Percentiles rank a stretch among this genome's conserved stretches.
Evolutionary conservation across 2,113 vertebrate species (phyloP).

Genomic region (Psilopsiagon aurifrons): DNA sequence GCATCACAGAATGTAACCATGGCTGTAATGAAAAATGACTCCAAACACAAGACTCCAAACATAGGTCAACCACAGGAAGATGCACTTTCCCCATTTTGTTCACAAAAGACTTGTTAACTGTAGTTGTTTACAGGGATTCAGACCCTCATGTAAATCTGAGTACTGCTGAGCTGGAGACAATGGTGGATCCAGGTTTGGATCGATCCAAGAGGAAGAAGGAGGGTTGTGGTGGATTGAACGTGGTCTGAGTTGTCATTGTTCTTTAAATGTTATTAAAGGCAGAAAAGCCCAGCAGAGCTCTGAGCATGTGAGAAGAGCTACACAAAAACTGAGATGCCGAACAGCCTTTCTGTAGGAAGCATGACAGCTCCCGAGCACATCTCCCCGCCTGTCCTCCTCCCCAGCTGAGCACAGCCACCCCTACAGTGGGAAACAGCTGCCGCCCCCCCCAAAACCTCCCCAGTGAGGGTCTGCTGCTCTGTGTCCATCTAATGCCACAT

Average conservation of each 20-base stretch:
- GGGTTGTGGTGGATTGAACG: not conserved
- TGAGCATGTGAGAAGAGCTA: not conserved
- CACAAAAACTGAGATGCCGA: not conserved
- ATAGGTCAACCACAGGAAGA: fast-evolving
- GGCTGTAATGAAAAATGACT: not conserved
- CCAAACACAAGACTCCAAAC: not conserved
- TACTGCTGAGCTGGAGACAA: not conserved
- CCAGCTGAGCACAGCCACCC: fast-evolving
- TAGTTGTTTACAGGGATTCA: not conserved
- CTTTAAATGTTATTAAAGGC: not conserved
- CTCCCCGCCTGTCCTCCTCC: not conserved
- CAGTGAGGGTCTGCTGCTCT: not conserved
- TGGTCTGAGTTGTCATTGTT: not conserved
- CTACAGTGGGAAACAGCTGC: fast-evolving
- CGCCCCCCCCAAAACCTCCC: fast-evolving
- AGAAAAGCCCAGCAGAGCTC: not conserved
- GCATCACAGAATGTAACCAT: not conserved
- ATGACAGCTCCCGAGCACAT: not conserved
- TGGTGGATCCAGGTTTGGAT: not conserved
- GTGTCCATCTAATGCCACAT: fast-evolving
- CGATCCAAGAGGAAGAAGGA: not conserved
- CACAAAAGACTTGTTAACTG: not conserved
- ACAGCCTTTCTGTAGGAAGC: not conserved
- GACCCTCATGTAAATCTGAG: fast-evolving
- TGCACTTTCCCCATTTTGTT: not conserved